phyloP scores from a whole-genome alignment of 2,113 vertebrate species.

The Bothrops jararaca region DNA sequence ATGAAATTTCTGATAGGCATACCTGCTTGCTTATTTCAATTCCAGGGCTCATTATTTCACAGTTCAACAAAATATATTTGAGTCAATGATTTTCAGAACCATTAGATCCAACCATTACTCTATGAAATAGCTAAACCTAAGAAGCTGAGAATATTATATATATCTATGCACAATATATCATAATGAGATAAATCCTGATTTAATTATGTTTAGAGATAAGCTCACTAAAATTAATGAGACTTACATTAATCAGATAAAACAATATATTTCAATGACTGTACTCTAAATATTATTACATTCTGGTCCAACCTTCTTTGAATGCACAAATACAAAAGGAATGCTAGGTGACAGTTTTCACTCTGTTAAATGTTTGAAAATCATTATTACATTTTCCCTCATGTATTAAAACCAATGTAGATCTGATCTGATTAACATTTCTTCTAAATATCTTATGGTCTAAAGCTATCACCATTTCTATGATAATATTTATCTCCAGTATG shows the following conservation, averaged over 20 bases:
- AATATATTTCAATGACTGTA: not conserved
- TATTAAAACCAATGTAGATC: not conserved
- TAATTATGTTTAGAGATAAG: not conserved
- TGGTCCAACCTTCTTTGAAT: not conserved
- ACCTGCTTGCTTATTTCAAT: not conserved
- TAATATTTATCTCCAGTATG: not conserved
- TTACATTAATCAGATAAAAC: not conserved
- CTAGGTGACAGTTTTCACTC: not conserved
- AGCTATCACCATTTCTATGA: not conserved
- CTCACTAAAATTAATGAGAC: not conserved
- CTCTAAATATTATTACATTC: not conserved
- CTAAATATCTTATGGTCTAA: not conserved
- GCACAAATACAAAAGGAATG: not conserved
- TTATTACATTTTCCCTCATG: not conserved
- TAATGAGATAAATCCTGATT: not conserved
- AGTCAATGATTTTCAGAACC: slow-evolving; percentile 1
- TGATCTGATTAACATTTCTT: not conserved
- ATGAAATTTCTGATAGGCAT: slow-evolving; percentile 5
- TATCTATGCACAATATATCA: not conserved
- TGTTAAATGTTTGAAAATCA: not conserved
- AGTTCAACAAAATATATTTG: not conserved
- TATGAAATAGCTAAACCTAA: not conserved
- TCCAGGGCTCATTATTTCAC: not conserved
- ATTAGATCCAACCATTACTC: not conserved
- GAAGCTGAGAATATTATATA: not conserved